Conservation (phyloP, 2,113 vertebrate genomes). For the Narcine bancroftii region DNA sequence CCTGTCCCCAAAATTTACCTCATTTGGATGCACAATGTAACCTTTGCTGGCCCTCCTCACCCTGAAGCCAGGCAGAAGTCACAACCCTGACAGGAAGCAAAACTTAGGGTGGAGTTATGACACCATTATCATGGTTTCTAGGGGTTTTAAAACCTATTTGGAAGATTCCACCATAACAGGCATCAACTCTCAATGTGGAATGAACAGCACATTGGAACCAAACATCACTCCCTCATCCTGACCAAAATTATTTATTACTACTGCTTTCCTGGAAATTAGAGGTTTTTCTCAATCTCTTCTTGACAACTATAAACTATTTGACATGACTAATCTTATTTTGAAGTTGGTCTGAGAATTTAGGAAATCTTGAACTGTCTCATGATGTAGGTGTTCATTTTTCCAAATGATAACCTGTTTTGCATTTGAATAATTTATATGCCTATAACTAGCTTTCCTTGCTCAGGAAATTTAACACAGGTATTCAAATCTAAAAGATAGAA, state of each 20-base stretch:
- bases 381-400: not conserved
- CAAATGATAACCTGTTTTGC: not conserved
- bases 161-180: not conserved
- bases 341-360: not conserved
- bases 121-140: too few species aligned
- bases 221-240: not conserved
- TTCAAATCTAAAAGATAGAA: not conserved
- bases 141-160: too few species aligned
- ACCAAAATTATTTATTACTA: not conserved
- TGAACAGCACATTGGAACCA: not conserved
- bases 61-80: too few species aligned
- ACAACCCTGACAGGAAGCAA: too few species aligned
- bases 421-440: not conserved
- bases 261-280: not conserved
- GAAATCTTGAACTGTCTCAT: not conserved
- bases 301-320: not conserved
- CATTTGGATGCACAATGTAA: too few species aligned
- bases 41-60: too few species aligned
- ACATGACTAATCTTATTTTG: not conserved
- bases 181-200: not conserved
- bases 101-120: too few species aligned
- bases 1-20: too few species aligned
- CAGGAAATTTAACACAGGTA: not conserved
- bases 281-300: not conserved
- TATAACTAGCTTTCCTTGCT: not conserved